These are phyloP conservation scores for Callinectes sapidus DNA, from an alignment of 2,888 invertebrate species.

Conservation along the genomic window DNA sequence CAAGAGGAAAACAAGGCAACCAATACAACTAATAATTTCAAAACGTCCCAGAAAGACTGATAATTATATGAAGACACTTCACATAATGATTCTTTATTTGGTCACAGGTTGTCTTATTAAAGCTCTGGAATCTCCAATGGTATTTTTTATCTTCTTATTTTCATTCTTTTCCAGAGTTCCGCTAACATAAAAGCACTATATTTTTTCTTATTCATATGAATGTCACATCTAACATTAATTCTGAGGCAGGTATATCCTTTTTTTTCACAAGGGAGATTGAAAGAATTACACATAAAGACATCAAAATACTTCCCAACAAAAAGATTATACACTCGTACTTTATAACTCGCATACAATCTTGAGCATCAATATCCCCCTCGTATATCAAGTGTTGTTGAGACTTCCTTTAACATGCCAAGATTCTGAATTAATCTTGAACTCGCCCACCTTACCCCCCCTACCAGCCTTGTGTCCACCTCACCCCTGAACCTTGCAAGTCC, in stretches of 20 bases:
- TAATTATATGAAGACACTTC: not conserved
- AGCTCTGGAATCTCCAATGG: not conserved
- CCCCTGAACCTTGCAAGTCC: not conserved
- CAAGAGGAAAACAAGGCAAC: not conserved
- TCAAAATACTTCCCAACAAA: too few species aligned
- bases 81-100: too few species aligned
- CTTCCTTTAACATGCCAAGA: not conserved
- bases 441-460: not conserved
- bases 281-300: too few species aligned
- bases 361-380: too few species aligned
- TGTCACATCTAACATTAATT: too few species aligned
- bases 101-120: not conserved
- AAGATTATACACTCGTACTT: too few species aligned
- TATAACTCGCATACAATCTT: too few species aligned
- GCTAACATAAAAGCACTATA: not conserved
- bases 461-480: not conserved
- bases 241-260: too few species aligned
- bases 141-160: not conserved
- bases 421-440: not conserved
- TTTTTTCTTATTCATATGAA: not conserved
- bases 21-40: not conserved
- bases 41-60: too few species aligned
- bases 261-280: too few species aligned
- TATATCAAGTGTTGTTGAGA: too few species aligned
- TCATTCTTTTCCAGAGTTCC: not conserved